phyloP scores from a whole-genome alignment of 2,888 invertebrate species.

The Dorcus hopei region DNA sequence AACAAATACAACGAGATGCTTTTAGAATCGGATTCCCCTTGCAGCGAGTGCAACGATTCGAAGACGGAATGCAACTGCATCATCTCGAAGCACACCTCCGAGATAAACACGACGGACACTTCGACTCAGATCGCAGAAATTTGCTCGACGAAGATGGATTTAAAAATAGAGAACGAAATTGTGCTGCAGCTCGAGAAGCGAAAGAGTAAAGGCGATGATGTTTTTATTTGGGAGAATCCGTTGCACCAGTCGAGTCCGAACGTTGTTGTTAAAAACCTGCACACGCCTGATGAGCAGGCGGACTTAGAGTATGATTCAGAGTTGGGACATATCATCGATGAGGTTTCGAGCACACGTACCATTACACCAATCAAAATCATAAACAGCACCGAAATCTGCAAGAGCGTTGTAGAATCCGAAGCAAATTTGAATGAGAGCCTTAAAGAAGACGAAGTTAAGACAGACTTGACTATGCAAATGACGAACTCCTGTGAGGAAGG shows the following conservation, averaged over 20 bases:
- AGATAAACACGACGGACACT: conserved; percentile 14
- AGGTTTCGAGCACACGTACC: conserved; percentile 64
- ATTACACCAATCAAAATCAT: conserved; percentile 67
- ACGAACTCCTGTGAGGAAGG: conserved; percentile 61
- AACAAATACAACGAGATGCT: conserved; percentile 44
- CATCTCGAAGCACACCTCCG: conserved; percentile 16
- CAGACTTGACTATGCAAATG: conserved; percentile 28
- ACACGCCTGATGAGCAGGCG: conserved; percentile 71
- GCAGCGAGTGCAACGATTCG: conserved; percentile 16
- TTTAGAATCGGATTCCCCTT: conserved; percentile 22
- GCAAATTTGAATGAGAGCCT: conserved; percentile 49
- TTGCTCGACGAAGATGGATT: conserved; percentile 14
- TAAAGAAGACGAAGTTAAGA: conserved; percentile 49
- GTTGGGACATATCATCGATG: conserved; percentile 60
- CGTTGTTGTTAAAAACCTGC: conserved; percentile 40
- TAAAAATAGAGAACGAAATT: conserved; percentile 9
- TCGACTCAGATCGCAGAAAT: conserved; percentile 16
- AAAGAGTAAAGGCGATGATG: conserved; percentile 40
- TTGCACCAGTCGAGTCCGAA: conserved; percentile 59
- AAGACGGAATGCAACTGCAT: conserved; percentile 18
- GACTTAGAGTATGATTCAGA: conserved; percentile 66
- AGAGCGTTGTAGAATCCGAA: conserved; percentile 35
- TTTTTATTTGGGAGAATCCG: conserved; percentile 80
- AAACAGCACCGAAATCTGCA: conserved; percentile 30
- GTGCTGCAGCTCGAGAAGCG: conserved; percentile 9